Conservation (phyloP, 2,888 invertebrate genomes). For the Drosophila mercatorum region DNA sequence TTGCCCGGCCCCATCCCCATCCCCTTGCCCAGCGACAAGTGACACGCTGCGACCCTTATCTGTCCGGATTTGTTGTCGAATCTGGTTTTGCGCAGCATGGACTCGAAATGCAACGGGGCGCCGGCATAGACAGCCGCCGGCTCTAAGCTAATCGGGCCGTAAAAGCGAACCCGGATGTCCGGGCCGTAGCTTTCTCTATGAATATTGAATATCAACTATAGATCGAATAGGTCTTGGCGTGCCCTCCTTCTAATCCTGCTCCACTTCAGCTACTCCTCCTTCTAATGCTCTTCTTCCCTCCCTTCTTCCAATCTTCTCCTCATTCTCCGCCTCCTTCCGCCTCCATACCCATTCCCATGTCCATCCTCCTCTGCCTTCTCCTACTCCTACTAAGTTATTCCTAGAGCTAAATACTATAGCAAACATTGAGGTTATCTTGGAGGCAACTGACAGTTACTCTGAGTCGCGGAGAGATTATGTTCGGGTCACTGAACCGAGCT, state of each 20-base stretch:
- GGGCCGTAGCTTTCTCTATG: background rate
- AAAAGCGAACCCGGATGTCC: slow-evolving; percentile 1
- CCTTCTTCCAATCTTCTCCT: background rate
- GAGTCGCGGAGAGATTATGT: background rate
- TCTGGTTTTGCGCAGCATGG: slow-evolving; percentile 42
- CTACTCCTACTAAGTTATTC: fast-evolving
- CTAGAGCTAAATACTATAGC: background rate
- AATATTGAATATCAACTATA: too few species aligned
- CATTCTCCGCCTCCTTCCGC: background rate
- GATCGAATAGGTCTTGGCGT: too few species aligned
- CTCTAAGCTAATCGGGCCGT: slow-evolving; percentile 19
- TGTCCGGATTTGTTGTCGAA: slow-evolving; percentile 4
- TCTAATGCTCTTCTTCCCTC: background rate
- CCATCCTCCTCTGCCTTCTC: background rate
- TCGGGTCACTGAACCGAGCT: background rate
- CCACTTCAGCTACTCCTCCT: too few species aligned
- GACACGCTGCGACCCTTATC: slow-evolving; percentile 28
- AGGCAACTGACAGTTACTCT: background rate
- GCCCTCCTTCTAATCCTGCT: too few species aligned
- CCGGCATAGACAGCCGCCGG: slow-evolving; percentile 36
- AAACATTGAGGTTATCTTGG: background rate
- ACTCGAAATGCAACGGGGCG: background rate
- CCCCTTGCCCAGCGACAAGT: background rate
- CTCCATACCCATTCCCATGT: background rate
- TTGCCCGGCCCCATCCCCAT: background rate